A percentile compares a stretch with the other conserved stretches of the same genome.
Evolutionary conservation across 2,888 invertebrate species (phyloP).

Genomic region (Xylocampa areola): DNA sequence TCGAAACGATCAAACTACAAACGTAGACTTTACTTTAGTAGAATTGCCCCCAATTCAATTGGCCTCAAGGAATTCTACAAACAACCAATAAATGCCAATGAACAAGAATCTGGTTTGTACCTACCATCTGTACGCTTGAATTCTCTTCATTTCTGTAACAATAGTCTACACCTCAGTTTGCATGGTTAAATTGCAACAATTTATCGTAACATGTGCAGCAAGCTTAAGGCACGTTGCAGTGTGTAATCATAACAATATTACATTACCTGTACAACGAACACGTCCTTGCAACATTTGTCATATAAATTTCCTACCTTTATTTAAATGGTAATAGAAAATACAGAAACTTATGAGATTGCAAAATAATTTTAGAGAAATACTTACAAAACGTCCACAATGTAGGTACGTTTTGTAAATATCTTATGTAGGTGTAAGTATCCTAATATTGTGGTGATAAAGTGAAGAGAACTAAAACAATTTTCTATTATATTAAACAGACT

Average conservation of each 20-base stretch:
- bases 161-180: background rate
- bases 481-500: background rate
- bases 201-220: background rate
- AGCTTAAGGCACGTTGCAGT: background rate
- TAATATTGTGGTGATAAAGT: no score
- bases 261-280: background rate
- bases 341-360: no score
- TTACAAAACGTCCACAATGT: no score
- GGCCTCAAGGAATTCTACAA: background rate
- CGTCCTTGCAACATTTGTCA: background rate
- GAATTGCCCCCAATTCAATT: no score
- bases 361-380: no score
- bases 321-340: no score
- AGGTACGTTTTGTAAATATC: no score
- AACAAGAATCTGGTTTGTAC: background rate
- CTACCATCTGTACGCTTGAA: background rate
- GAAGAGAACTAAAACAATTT: no score
- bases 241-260: constrained; percentile 1
- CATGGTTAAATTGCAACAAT: constrained; percentile 6
- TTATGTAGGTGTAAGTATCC: no score
- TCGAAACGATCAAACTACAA: background rate
- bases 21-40: background rate
- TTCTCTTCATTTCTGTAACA: background rate
- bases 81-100: background rate
- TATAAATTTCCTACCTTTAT: no score